Percentiles rank a stretch among this genome's conserved stretches.
Evolutionary conservation across 2,888 invertebrate genomes (phyloP).

Genomic region (Homarus gammarus): DNA sequence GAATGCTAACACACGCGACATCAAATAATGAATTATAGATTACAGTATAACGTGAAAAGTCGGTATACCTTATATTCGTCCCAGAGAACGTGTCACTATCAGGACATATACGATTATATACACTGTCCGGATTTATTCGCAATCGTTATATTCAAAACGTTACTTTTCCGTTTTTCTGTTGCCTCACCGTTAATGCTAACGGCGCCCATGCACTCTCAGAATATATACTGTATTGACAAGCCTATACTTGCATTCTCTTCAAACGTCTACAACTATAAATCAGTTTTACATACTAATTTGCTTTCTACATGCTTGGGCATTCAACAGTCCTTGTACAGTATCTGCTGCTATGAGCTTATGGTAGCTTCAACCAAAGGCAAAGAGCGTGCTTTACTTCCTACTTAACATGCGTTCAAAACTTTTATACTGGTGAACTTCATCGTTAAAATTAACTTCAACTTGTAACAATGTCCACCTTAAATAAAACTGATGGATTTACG

Average conservation of each 20-base stretch:
- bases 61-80: too few relatives aligned
- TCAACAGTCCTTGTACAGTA: neutral
- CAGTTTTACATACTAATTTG: neutral
- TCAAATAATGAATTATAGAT: too few relatives aligned
- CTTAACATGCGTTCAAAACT: constrained; percentile 23
- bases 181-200: too few relatives aligned
- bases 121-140: neutral
- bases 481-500: neutral
- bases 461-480: constrained; percentile 10
- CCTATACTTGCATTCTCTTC: neutral
- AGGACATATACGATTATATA: neutral
- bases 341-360: neutral
- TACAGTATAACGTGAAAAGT: too few relatives aligned
- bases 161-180: too few relatives aligned
- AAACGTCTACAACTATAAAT: neutral
- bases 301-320: constrained; percentile 23
- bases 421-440: neutral
- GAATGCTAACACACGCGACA: too few relatives aligned
- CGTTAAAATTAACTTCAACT: neutral
- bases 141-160: too few relatives aligned
- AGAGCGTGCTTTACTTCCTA: constrained; percentile 26
- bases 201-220: too few relatives aligned
- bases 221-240: neutral
- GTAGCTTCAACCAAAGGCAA: constrained; percentile 10
- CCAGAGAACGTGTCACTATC: neutral